phyloP scores from a whole-genome alignment of 2,797 vertebrate species.

The Centroberyx gerrardi region DNA sequence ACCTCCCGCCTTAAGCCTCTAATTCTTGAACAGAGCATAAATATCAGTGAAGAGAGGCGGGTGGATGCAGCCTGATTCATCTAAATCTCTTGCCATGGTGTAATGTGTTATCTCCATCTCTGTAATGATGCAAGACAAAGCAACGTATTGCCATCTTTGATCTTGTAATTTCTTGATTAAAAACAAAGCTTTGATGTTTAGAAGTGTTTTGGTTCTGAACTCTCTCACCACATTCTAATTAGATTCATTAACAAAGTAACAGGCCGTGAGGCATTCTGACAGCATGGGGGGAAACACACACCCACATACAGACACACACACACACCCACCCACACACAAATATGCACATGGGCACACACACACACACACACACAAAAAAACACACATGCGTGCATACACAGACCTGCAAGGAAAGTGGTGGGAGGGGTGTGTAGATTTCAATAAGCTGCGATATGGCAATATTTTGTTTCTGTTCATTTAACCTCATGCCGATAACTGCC shows the following conservation, averaged over 20 bases:
- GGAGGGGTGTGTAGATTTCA: slow-evolving; percentile 39
- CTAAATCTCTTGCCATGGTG: slow-evolving; percentile 15
- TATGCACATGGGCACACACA: slow-evolving; percentile 47
- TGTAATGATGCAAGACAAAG: slow-evolving; percentile 70
- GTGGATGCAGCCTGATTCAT: slow-evolving; percentile 27
- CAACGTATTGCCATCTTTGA: slow-evolving; percentile 60
- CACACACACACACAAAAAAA: slow-evolving; percentile 57
- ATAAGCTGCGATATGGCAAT: slow-evolving; percentile 60
- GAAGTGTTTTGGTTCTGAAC: slow-evolving; percentile 49
- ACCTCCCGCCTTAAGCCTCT: slow-evolving; percentile 19
- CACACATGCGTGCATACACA: slow-evolving; percentile 19
- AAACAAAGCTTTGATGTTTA: slow-evolving; percentile 66
- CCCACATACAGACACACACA: slow-evolving; percentile 23
- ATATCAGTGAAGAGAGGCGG: slow-evolving; percentile 12
- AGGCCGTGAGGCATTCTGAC: slow-evolving; percentile 45
- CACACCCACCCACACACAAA: neutral
- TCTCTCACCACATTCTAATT: slow-evolving; percentile 59
- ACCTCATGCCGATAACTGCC: slow-evolving; percentile 69
- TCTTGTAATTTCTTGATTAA: slow-evolving; percentile 52
- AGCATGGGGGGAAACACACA: neutral
- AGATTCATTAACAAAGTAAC: slow-evolving; percentile 65
- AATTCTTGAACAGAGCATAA: slow-evolving; percentile 34
- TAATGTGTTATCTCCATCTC: slow-evolving; percentile 31
- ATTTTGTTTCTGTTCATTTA: slow-evolving; percentile 72
- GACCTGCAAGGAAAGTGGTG: slow-evolving; percentile 51